Conservation (phyloP, 2,797 vertebrate genomes). For the Nyctibius grandis region DNA sequence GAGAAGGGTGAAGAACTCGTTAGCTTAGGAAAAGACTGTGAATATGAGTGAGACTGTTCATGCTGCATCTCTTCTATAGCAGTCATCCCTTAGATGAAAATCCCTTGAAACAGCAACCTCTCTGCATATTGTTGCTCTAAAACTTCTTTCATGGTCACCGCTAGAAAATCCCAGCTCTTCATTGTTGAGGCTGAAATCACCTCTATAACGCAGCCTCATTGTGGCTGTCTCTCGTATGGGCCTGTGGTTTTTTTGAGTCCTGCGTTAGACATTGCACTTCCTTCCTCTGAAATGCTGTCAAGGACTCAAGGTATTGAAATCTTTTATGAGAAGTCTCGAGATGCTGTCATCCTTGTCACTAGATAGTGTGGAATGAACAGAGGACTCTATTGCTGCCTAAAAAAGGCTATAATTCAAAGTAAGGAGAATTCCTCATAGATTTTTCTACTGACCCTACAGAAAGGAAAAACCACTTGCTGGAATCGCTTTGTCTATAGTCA, state of each 20-base stretch:
- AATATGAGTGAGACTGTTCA: not conserved
- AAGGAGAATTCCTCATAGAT: not conserved
- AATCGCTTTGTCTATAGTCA: not conserved
- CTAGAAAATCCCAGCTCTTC: not conserved
- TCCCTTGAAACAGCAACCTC: not conserved
- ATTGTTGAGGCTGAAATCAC: not conserved
- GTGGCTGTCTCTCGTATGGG: not conserved
- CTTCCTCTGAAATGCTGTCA: not conserved
- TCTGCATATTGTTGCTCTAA: not conserved
- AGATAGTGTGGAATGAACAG: not conserved
- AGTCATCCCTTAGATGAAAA: not conserved
- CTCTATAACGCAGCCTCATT: not conserved
- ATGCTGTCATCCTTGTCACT: not conserved
- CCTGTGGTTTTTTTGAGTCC: not conserved
- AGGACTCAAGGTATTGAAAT: not conserved
- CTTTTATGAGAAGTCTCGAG: not conserved
- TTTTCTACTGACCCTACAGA: not conserved
- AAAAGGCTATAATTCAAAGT: not conserved
- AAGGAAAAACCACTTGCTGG: not conserved
- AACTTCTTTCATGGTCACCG: not conserved
- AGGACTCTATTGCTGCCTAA: not conserved
- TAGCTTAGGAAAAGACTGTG: not conserved
- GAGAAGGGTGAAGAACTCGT: not conserved
- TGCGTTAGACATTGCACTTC: not conserved
- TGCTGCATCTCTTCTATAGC: not conserved